Evolutionary conservation across 2,888 invertebrate species (phyloP).

Genomic region (Lypha dubia): DNA sequence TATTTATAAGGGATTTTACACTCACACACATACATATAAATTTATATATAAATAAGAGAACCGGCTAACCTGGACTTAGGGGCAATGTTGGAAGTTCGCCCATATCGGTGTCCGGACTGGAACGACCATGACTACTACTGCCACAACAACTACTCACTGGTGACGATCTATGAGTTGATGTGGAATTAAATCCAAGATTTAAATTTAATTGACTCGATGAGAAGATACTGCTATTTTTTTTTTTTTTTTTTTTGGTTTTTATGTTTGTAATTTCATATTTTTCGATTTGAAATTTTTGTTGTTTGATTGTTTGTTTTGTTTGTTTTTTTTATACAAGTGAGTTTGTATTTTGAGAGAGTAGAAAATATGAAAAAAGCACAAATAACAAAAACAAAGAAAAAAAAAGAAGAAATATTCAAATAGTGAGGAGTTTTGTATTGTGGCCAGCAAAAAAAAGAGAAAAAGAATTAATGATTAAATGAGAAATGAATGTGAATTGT

Average conservation of each 20-base stretch:
- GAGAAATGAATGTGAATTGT: constrained; percentile 35
- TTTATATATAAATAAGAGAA: constrained; percentile 73
- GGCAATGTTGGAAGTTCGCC: constrained; percentile 83
- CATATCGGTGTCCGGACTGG: constrained; percentile 83
- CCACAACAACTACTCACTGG: constrained; percentile 84
- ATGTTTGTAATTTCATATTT: constrained; percentile 46
- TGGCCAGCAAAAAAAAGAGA: constrained; percentile 16
- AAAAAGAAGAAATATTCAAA: constrained; percentile 72
- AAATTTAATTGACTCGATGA: constrained; percentile 84
- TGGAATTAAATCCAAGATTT: constrained; percentile 83
- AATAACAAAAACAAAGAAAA: constrained; percentile 72
- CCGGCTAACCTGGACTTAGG: constrained; percentile 84
- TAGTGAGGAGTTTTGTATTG: constrained; percentile 53
- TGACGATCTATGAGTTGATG: constrained; percentile 84
- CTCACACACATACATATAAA: constrained; percentile 49
- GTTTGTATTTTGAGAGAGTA: constrained; percentile 43
- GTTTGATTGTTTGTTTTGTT: constrained; percentile 45
- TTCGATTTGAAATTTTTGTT: constrained; percentile 36
- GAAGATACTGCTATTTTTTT: constrained; percentile 82
- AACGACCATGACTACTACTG: constrained; percentile 84
- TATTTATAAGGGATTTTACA: constrained; percentile 52
- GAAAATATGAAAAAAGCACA: constrained; percentile 56
- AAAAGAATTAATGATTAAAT: background rate
- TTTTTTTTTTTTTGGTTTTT: no score
- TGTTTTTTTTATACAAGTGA: constrained; percentile 22